Base-by-base conservation (phyloP, 2,888 invertebrate species). In the Philereme transversata region DNA sequence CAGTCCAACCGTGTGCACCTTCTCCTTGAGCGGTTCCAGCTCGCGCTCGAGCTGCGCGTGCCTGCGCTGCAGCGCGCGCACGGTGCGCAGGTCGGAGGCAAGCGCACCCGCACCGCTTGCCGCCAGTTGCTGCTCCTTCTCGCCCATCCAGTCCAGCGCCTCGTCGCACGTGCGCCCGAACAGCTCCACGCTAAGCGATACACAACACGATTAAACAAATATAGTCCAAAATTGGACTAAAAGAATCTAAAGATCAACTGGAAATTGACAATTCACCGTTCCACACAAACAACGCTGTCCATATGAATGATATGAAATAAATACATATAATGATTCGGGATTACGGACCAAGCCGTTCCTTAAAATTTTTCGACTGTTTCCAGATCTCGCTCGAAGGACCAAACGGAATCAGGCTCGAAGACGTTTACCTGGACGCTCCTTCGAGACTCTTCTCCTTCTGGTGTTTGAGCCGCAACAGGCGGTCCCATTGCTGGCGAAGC, bases 141-240 rank as follows among this genome's bases (percentile, higher is more conserved):
- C 99, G 57, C 95, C 93, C 97, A 99, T 99, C 99, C 99, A 99
- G 80, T 98, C 98, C 69, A 96, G 95, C 0, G 99, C 97, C 83
- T 99, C 99, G 80, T 98, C 98, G 85, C 99, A 99, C 0, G 98
- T 97, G 57, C 98, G 96, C 79, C 98, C 96, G 93, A 99, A 99
- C 6, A 99, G 92, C 82, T 99, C 99, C 73, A 99, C 98, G 78
- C 97, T 97, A 76, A 46, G 43, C 51, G 34, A n/a, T 2, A 22
- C 5, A 6, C 5, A 8, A 38, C 8, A 38, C 43, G 5, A 11
- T 45, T 22, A 22, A 11, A 11, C 5, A 5, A 11, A 5, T 43
- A 43, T 2, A 3, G n/a, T 9, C 5, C 43, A 22, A 2, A 22
- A 22, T 22, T 22, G 22, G 22, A 2, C 22, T 22, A 22, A 22